Conservation (phyloP, 2,888 invertebrate species). For the Timandra comae region DNA sequence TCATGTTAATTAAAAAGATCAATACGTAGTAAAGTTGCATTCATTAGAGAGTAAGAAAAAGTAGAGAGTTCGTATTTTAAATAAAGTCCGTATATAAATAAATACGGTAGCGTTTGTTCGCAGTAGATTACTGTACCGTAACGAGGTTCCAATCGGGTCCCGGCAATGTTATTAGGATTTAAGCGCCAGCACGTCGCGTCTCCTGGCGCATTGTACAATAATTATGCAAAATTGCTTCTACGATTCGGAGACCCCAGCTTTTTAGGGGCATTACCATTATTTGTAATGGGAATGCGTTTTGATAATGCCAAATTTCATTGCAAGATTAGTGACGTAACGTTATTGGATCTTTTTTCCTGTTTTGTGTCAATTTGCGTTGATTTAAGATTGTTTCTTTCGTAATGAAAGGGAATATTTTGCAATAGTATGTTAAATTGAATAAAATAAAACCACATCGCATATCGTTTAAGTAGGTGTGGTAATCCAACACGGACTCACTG, state of each 20-base stretch:
- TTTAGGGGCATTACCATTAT: conserved; percentile 71
- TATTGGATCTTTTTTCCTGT: conserved; percentile 45
- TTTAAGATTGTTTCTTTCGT: too few relatives aligned
- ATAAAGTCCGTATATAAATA: conserved; percentile 32
- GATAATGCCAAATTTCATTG: conserved; percentile 70
- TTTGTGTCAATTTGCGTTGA: conserved; percentile 41
- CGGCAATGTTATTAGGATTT: conserved; percentile 68
- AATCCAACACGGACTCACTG: conserved; percentile 50
- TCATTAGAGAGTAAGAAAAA: too few relatives aligned
- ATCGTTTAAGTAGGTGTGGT: conserved; percentile 38
- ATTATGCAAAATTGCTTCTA: conserved; percentile 75
- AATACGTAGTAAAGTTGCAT: too few relatives aligned
- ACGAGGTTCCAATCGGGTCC: conserved; percentile 69
- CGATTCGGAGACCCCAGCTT: conserved; percentile 68
- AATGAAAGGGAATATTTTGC: too few relatives aligned
- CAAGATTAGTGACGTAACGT: conserved; percentile 52
- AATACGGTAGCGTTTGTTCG: conserved; percentile 55
- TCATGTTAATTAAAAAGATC: too few relatives aligned
- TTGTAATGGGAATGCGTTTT: conserved; percentile 71
- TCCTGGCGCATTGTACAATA: conserved; percentile 54
- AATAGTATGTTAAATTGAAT: conserved; percentile 2
- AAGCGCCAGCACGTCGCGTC: conserved; percentile 57
- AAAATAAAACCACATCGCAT: conserved; percentile 20
- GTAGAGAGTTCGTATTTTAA: too few relatives aligned
- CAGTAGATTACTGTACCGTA: conserved; percentile 60